Base-by-base conservation (phyloP, 53 echinoderm and acorn worm species). In the Hippasteria phrygiana region DNA sequence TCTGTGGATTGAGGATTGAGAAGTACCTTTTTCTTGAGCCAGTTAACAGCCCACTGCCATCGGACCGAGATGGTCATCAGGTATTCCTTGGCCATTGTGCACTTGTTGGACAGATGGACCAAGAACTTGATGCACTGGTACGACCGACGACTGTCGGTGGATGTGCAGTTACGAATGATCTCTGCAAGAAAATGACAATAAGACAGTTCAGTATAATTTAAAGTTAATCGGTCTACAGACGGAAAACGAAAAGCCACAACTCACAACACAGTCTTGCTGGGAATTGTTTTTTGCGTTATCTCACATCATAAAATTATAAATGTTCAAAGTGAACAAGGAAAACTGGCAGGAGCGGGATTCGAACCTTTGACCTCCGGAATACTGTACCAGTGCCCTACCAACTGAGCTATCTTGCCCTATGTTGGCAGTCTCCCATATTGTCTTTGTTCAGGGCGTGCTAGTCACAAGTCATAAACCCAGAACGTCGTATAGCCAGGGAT, bases 61-160 rank as follows among this genome's bases (percentile, higher is more conserved):
- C 93, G 94, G 27, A 83, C 80, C 13, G 94, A 94, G 63, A 95
- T 94, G 29, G 97, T 92, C 87, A 95, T 95, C 71, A 97, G 90
- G 76, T 97, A 95, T 17, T 97, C 97, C 85, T 97, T 97, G 67
- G 97, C 97, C 42, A 87, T 70, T 31, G 95, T 92, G 66, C 94
- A 95, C 85, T 92, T 95, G 91, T 95, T 97, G 56, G 97, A 93
- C 62, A 97, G 71, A 47, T 93, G 93, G 43, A 97, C 97, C 75
- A 97, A 91, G 88, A 97, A 97, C 89, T 97, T 97, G 62, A 95
- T 97, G 72, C 97, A 97, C 54, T 95, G 97, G 88, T 97, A 95
- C n/a, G 92, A 92, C 22, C 97, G 90, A 40, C 95, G 90, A 56
- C 97, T 95, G 91, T 97, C 97, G 16, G 80, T 92, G 12, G 67